phyloP scores from a whole-genome alignment of 1,140 invertebrate genomes.

The Aricia agestis region DNA sequence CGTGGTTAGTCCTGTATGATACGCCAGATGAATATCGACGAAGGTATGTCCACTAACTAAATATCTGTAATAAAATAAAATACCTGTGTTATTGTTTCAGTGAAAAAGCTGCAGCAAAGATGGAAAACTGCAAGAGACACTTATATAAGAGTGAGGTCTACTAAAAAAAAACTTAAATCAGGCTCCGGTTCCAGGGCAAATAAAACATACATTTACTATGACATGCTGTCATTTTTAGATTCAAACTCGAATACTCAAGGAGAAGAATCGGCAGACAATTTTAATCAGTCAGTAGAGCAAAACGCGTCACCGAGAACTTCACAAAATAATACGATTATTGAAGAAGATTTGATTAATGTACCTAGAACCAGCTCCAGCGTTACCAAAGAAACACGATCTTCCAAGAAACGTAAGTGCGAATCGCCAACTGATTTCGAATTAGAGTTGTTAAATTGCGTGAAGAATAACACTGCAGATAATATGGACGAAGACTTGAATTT shows the following conservation, averaged over 20 bases:
- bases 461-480: constrained; percentile 32
- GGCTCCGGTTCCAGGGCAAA: constrained; percentile 24
- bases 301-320: constrained; percentile 24
- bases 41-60: constrained; percentile 32
- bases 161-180: constrained; percentile 29
- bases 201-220: constrained; percentile 32
- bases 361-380: constrained; percentile 17
- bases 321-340: constrained; percentile 24
- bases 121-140: constrained; percentile 31
- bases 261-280: constrained; percentile 23
- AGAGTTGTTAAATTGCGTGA: constrained; percentile 33
- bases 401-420: constrained; percentile 24
- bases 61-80: constrained; percentile 28
- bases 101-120: constrained; percentile 27
- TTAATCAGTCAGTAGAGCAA: constrained; percentile 24
- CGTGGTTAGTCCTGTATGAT: constrained; percentile 33
- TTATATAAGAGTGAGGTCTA: constrained; percentile 28
- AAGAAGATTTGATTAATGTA: constrained; percentile 25
- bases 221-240: constrained; percentile 32
- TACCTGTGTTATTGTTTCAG: constrained; percentile 29
- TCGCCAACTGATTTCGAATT: constrained; percentile 33
- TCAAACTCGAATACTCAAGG: constrained; percentile 30
- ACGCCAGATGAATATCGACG: constrained; percentile 33
- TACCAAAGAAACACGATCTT: constrained; percentile 24
- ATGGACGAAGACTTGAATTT: constrained; percentile 32